Evolutionary conservation across 2,113 vertebrate genomes (phyloP).

Genomic region (Aythya baeri): DNA sequence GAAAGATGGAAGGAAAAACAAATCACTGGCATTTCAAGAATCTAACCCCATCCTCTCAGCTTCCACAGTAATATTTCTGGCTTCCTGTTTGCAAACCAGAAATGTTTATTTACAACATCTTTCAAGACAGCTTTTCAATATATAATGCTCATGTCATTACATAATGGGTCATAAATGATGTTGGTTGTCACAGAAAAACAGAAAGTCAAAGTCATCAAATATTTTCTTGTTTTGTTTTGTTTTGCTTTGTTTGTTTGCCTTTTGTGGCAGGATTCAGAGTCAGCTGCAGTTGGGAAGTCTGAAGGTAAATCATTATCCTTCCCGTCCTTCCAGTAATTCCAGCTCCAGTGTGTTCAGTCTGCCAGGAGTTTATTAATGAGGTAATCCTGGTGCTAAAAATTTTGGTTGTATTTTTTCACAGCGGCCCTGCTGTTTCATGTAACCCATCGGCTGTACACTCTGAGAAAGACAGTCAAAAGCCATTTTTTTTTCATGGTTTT

Average conservation of each 20-base stretch:
- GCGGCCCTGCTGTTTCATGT: background rate
- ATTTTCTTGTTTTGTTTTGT: background rate
- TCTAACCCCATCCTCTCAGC: constrained; percentile 54
- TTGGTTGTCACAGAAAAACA: constrained; percentile 14
- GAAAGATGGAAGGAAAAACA: constrained; percentile 53
- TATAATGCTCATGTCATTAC: constrained; percentile 1
- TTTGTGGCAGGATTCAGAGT: constrained; percentile 24
- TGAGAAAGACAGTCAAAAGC: background rate
- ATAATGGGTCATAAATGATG: constrained; percentile 22
- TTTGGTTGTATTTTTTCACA: background rate
- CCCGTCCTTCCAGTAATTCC: background rate
- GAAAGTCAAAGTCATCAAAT: constrained; percentile 29
- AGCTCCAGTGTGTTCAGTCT: background rate
- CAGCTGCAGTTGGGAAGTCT: background rate
- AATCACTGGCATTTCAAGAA: constrained; percentile 13
- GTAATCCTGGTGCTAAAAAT: background rate
- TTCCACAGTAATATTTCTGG: constrained; percentile 25
- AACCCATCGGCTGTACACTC: background rate
- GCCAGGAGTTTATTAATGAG: background rate
- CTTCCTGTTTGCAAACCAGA: constrained; percentile 46
- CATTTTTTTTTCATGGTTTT: background rate
- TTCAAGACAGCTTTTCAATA: constrained; percentile 20
- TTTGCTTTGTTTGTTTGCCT: background rate
- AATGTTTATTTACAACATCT: constrained; percentile 39
- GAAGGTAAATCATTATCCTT: background rate